Percentiles rank a stretch among this genome's conserved stretches.
These are phyloP conservation scores for Carlito syrichta DNA, from an alignment of 2,113 vertebrate species.

Conservation along the genomic window DNA sequence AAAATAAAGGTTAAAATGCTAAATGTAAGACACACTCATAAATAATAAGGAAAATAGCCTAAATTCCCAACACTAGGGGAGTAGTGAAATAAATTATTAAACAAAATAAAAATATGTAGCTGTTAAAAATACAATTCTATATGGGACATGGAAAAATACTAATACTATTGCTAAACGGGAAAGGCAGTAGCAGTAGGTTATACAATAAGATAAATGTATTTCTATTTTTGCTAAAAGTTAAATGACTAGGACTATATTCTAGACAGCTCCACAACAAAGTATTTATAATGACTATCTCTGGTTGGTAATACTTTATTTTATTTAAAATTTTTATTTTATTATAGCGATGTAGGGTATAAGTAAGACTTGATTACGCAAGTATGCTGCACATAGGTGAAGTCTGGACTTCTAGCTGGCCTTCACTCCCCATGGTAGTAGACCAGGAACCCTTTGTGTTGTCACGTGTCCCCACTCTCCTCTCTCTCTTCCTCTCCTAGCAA, in stretches of 20 bases:
- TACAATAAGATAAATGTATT: background rate
- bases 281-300: background rate
- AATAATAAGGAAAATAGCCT: background rate
- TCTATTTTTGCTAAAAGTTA: slow-evolving; percentile 8
- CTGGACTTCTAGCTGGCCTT: too few relatives aligned
- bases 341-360: too few relatives aligned
- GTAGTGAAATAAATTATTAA: background rate
- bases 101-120: background rate
- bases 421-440: too few relatives aligned
- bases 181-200: background rate
- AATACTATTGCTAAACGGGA: background rate
- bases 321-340: too few relatives aligned
- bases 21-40: background rate
- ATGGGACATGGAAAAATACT: background rate
- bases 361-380: too few relatives aligned
- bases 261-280: background rate
- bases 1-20: background rate
- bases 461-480: too few relatives aligned
- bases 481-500: too few relatives aligned
- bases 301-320: slow-evolving; percentile 10
- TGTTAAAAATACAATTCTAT: background rate
- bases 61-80: background rate
- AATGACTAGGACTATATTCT: slow-evolving; percentile 1
- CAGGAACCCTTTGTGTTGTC: too few relatives aligned
- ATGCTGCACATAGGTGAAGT: too few relatives aligned